These are phyloP conservation scores for Herminia tarsipennalis DNA, from an alignment of 2,888 invertebrate species.

Conservation along the genomic window DNA sequence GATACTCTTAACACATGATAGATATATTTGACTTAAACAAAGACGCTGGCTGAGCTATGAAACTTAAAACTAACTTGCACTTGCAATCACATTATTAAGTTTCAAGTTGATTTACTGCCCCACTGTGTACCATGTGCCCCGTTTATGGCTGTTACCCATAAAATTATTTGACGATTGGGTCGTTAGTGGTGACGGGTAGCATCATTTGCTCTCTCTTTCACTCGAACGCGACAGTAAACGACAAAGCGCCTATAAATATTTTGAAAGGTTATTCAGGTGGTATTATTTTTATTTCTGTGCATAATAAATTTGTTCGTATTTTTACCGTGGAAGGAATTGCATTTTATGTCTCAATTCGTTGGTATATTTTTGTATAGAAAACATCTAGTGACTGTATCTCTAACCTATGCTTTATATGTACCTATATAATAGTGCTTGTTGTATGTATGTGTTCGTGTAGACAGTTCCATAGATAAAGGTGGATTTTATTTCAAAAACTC, in stretches of 20 bases:
- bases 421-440: too few relatives aligned
- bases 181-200: background rate
- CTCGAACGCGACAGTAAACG: slow-evolving; percentile 6
- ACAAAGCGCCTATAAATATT: slow-evolving; percentile 11
- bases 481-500: too few relatives aligned
- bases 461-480: too few relatives aligned
- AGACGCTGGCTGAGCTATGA: background rate
- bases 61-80: background rate
- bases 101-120: background rate
- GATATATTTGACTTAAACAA: too few relatives aligned
- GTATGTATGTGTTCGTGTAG: too few relatives aligned
- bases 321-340: slow-evolving; percentile 6
- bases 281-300: slow-evolving; percentile 16
- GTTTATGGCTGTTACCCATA: slow-evolving; percentile 17
- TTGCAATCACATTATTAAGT: background rate
- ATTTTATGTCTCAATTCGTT: slow-evolving; percentile 11
- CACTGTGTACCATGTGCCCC: background rate
- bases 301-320: slow-evolving; percentile 9
- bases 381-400: too few relatives aligned
- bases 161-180: slow-evolving; percentile 32
- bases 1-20: too few relatives aligned
- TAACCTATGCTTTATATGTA: too few relatives aligned
- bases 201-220: background rate
- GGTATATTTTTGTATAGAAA: too few relatives aligned
- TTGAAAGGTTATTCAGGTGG: slow-evolving; percentile 11